Percentiles rank a stretch among this genome's conserved stretches.
phyloP scores from a whole-genome alignment of 2,113 vertebrate genomes.

The Anarrhichthys ocellatus region DNA sequence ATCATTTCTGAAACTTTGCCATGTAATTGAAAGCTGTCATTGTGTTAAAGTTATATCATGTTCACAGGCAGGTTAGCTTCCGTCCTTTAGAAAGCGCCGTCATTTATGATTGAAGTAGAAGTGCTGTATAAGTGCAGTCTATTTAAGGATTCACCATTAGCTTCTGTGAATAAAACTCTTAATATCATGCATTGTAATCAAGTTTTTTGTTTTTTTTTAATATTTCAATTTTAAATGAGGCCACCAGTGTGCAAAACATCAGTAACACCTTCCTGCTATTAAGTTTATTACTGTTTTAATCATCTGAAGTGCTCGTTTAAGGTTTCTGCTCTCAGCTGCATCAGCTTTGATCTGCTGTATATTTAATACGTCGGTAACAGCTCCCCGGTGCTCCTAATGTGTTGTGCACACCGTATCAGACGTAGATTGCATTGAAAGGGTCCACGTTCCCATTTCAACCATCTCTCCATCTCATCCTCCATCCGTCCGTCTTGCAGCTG shows the following conservation, averaged over 20 bases:
- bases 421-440: background rate
- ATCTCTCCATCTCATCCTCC: constrained; percentile 37
- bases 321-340: background rate
- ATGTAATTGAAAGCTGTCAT: constrained; percentile 40
- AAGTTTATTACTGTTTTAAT: constrained; percentile 13
- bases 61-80: constrained; percentile 10
- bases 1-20: constrained; percentile 26
- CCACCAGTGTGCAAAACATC: constrained; percentile 17
- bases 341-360: background rate
- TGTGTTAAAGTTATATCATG: constrained; percentile 4
- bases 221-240: constrained; percentile 10
- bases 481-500: constrained; percentile 54
- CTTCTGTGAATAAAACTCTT: constrained; percentile 38
- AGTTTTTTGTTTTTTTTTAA: background rate
- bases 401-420: background rate
- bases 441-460: constrained; percentile 38
- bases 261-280: constrained; percentile 7
- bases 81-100: background rate
- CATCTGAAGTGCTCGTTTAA: background rate
- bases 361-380: background rate
- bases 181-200: constrained; percentile 17
- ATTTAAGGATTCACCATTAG: background rate
- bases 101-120: constrained; percentile 37
- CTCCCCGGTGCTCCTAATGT: background rate
- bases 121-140: background rate